These are phyloP conservation scores for Rhopalosiphum maidis DNA, from an alignment of 1,140 invertebrate species.

Conservation along the genomic window DNA sequence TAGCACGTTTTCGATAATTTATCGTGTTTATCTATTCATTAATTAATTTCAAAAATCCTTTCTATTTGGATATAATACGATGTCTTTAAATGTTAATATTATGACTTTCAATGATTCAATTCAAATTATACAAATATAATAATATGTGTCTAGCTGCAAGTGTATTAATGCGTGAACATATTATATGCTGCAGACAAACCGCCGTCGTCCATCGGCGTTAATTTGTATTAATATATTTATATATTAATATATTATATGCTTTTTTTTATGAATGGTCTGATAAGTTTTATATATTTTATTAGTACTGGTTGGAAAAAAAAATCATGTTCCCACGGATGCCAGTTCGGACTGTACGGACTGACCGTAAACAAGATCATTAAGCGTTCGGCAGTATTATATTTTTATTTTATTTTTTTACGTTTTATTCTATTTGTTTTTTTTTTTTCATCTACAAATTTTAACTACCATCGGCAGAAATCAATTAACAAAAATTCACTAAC, in stretches of 20 bases:
- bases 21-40: not conserved
- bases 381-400: conserved; percentile 38
- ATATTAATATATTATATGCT: not conserved
- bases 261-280: conserved; percentile 38
- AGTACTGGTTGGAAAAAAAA: conserved; percentile 44
- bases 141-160: not conserved
- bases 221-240: conserved; percentile 16
- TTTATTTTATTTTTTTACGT: not conserved
- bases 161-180: not conserved
- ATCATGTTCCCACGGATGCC: conserved; percentile 53
- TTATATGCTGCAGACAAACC: not conserved
- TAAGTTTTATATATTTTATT: conserved; percentile 46
- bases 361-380: conserved; percentile 57
- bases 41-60: not conserved
- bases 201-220: not conserved
- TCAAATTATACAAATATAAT: not conserved
- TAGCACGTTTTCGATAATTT: not conserved
- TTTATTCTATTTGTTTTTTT: conserved; percentile 4
- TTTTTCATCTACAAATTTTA: not conserved
- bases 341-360: not conserved
- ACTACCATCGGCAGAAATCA: conserved; percentile 20
- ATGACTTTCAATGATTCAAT: not conserved
- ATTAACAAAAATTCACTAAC: conserved; percentile 36
- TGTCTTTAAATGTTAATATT: not conserved
- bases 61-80: not conserved